phyloP scores from a whole-genome alignment of 2,888 invertebrate genomes.

The Eupithecia inturbata region DNA sequence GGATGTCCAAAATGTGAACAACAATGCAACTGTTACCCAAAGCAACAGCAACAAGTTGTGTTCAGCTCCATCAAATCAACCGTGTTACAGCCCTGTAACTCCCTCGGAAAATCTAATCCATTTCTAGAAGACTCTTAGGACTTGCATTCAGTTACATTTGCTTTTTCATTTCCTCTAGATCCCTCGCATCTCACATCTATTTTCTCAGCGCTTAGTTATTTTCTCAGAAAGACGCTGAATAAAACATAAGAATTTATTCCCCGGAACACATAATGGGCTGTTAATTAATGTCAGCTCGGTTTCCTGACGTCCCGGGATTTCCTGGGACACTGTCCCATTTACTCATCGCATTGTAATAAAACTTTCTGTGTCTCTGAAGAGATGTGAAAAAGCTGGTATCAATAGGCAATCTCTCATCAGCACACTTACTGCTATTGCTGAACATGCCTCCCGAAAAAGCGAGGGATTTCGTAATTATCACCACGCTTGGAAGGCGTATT shows the following conservation, averaged over 20 bases:
- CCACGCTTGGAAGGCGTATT: too few relatives aligned
- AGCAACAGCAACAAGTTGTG: background rate
- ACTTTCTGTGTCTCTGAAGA: background rate
- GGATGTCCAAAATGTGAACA: too few relatives aligned
- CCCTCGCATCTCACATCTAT: conserved; percentile 5
- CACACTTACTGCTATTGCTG: background rate
- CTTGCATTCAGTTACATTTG: conserved; percentile 5
- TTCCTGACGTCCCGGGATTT: conserved; percentile 14
- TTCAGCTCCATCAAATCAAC: background rate
- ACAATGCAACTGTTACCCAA: background rate
- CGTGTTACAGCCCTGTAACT: background rate
- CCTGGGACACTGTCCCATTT: conserved; percentile 1
- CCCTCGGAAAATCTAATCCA: background rate
- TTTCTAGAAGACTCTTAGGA: background rate
- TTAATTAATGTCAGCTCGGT: conserved; percentile 36
- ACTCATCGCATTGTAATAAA: background rate
- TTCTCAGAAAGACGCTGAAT: conserved; percentile 16
- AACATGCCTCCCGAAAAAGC: too few relatives aligned
- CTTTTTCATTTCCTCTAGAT: conserved; percentile 12
- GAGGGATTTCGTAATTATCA: too few relatives aligned
- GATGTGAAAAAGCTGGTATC: background rate
- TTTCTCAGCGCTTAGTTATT: conserved; percentile 11
- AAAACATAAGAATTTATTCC: conserved; percentile 18
- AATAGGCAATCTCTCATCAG: background rate
- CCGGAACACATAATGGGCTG: conserved; percentile 33